A percentile compares a stretch with the other conserved stretches of the same genome.
phyloP scores from a whole-genome alignment of 1,140 invertebrate genomes.

The Scaptomyza hsui region DNA sequence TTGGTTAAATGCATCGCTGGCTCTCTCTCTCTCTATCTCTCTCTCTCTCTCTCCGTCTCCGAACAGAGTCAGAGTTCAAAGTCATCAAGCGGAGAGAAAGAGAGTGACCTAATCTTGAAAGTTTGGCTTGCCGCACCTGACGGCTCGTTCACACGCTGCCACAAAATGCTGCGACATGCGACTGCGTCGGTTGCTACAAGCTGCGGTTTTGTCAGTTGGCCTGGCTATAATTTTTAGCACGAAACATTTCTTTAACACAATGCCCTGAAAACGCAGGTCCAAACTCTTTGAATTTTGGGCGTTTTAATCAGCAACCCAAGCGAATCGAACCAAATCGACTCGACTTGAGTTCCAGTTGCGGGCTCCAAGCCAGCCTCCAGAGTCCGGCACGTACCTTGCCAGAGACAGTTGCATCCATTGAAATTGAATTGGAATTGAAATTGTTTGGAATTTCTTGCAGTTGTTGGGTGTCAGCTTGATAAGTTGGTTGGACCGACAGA shows the following conservation, averaged over 20 bases:
- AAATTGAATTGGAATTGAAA: slow-evolving; percentile 64
- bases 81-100: not conserved
- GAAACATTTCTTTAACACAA: slow-evolving; percentile 42
- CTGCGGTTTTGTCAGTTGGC: slow-evolving; percentile 71
- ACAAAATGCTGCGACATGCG: not conserved
- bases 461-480: slow-evolving; percentile 79
- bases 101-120: slow-evolving; percentile 35
- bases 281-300: slow-evolving; percentile 55
- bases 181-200: slow-evolving; percentile 8
- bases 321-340: not conserved
- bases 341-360: not conserved
- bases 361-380: not conserved
- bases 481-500: slow-evolving; percentile 41
- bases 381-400: slow-evolving; percentile 4
- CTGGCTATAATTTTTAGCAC: slow-evolving; percentile 69
- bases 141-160: slow-evolving; percentile 60
- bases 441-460: slow-evolving; percentile 71
- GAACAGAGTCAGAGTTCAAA: slow-evolving; percentile 8
- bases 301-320: slow-evolving; percentile 57
- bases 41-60: too few relatives aligned
- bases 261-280: slow-evolving; percentile 24
- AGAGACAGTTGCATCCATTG: slow-evolving; percentile 31
- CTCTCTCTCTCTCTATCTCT: too few relatives aligned
- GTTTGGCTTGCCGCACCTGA: slow-evolving; percentile 51
- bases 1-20: slow-evolving; percentile 70